Conservation (phyloP, 2,113 vertebrate genomes). For the Okapia johnstoni region DNA sequence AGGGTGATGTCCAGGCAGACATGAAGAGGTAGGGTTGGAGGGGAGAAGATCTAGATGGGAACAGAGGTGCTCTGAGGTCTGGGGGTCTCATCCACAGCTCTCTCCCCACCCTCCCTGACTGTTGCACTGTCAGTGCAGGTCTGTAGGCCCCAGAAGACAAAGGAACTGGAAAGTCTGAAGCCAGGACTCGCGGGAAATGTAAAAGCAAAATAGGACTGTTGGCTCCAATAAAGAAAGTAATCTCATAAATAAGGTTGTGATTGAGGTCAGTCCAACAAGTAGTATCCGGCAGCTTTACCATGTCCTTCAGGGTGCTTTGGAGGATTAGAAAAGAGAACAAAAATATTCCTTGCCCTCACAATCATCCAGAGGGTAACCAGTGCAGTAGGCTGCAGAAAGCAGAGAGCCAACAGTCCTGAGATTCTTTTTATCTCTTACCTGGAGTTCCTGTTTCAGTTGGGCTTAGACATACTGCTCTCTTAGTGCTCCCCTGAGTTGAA, state of each 20-base stretch:
- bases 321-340: background rate
- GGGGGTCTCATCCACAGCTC: background rate
- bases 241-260: background rate
- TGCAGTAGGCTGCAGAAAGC: background rate
- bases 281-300: background rate
- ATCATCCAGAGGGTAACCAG: background rate
- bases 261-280: constrained; percentile 21
- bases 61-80: background rate
- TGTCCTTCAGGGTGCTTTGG: background rate
- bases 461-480: background rate
- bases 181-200: background rate
- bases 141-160: background rate
- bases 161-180: background rate
- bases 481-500: background rate
- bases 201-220: background rate
- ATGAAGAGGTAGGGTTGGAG: background rate
- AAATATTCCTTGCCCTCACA: background rate
- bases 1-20: background rate
- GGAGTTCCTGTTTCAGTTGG: background rate
- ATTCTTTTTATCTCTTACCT: background rate
- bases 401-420: background rate
- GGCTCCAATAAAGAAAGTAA: background rate
- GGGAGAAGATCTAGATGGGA: too few relatives aligned
- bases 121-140: background rate
- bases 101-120: background rate